Conservation (phyloP, 2,888 invertebrate genomes). For the Isotomurus palustris region DNA sequence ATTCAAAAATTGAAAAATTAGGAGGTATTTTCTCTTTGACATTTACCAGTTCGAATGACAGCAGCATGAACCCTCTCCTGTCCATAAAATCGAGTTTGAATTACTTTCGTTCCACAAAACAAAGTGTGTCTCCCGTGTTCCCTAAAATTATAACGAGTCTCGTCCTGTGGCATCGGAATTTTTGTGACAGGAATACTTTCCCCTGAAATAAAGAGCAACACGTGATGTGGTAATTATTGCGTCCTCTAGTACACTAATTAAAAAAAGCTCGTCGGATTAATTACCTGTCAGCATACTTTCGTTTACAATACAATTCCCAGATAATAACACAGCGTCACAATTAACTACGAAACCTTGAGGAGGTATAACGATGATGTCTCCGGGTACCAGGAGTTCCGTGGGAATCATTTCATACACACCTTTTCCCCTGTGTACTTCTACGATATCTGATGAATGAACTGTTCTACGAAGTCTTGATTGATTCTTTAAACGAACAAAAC, state of each 20-base stretch:
- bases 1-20: too few relatives aligned
- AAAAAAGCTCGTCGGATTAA: too few relatives aligned
- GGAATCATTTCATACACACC: neutral
- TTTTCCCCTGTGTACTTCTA: neutral
- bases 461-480: neutral
- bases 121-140: neutral
- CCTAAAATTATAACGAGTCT: neutral
- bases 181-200: neutral
- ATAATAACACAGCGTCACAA: neutral
- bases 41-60: neutral
- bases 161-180: neutral
- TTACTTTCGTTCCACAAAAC: neutral
- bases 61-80: neutral
- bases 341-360: neutral
- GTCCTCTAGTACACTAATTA: too few relatives aligned
- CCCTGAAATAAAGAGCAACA: too few relatives aligned
- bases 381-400: neutral
- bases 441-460: neutral
- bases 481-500: neutral
- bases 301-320: neutral
- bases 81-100: neutral
- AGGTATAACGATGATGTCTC: neutral
- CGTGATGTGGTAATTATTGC: too few relatives aligned
- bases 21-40: neutral
- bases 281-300: conserved; percentile 2